Base-by-base conservation (phyloP, 2,888 invertebrate genomes). In the Ecliptopera silaceata region DNA sequence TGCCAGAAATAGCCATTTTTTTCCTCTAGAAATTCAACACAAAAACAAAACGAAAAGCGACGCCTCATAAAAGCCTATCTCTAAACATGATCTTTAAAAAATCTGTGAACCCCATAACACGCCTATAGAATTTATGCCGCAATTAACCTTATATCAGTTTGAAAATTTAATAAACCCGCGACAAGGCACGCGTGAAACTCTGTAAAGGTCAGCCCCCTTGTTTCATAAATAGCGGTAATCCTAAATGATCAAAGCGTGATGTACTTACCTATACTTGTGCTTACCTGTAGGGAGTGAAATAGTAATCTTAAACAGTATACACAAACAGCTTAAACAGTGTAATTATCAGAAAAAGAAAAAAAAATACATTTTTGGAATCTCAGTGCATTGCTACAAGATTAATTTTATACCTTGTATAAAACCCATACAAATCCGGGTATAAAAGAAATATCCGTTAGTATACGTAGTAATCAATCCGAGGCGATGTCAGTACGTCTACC, bases 181-280 rank as follows among this genome's bases (percentile, higher is more conserved):
- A 15, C 61, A 55, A 56, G 48, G 54, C 63, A 45, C 42, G 56
- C 69, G 69, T 65, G 64, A 63, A 65, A 66, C 58, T 45, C 46
- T 45, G 48, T 36, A 75, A 78, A 79, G 79, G 79, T 72, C 72
- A 62, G 48, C 13, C 47, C 34, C n/a, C 59, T 43, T 61, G 61
- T 64, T 66, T 68, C 60, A 31, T 44, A 71, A 75, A 76, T 74
- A 74, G 68, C 64, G 64, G 43, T 60, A 60, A 48, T 58, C 65
- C 67, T 31, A 65, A 62, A 65, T 57, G 29, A 44, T 42, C 42
- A 42, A 42, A 42, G 42, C 13, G 6, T 11, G 4, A 39, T 11
- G 8, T 26, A 26, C 12, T 22, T 20, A 42, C 39, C 18, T 1
- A 20, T n/a, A n/a, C n/a, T n/a, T 11, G 8, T 26, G 13, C 12